A percentile compares a stretch with the other conserved stretches of the same genome.
Evolutionary conservation across 2,113 vertebrate genomes (phyloP).

Genomic region (Vulpes vulpes): DNA sequence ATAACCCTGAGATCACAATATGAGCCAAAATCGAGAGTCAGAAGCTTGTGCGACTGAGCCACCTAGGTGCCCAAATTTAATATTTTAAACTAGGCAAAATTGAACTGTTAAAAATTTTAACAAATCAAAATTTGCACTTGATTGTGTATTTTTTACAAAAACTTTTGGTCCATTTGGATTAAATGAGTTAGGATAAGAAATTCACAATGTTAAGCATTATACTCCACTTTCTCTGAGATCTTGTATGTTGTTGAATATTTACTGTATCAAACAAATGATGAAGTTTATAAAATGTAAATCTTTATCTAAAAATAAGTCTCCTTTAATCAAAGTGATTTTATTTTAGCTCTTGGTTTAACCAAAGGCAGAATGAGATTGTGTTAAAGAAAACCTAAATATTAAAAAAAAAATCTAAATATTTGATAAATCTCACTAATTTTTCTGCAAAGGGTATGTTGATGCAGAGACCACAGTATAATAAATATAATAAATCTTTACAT

Average conservation of each 20-base stretch:
- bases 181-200: conserved; percentile 54
- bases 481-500: background rate
- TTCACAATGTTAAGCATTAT: background rate
- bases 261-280: background rate
- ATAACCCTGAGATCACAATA: background rate
- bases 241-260: conserved; percentile 37
- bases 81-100: conserved; percentile 20
- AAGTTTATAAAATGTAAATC: conserved; percentile 29
- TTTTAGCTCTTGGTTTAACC: background rate
- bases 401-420: background rate
- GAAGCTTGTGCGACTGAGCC: background rate
- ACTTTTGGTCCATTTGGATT: conserved; percentile 1
- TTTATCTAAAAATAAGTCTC: conserved; percentile 40
- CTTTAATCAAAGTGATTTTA: conserved; percentile 17
- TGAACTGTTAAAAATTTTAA: background rate
- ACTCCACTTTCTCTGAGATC: conserved; percentile 27
- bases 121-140: conserved; percentile 35
- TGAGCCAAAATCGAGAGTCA: background rate
- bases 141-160: background rate
- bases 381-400: background rate
- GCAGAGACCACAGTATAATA: background rate
- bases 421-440: background rate
- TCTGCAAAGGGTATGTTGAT: background rate
- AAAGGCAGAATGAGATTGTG: background rate
- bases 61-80: background rate